Base-by-base conservation (phyloP, 30 jellyfish, hydroid and myxozoan species). In the Pseudorhiza aurosa region DNA sequence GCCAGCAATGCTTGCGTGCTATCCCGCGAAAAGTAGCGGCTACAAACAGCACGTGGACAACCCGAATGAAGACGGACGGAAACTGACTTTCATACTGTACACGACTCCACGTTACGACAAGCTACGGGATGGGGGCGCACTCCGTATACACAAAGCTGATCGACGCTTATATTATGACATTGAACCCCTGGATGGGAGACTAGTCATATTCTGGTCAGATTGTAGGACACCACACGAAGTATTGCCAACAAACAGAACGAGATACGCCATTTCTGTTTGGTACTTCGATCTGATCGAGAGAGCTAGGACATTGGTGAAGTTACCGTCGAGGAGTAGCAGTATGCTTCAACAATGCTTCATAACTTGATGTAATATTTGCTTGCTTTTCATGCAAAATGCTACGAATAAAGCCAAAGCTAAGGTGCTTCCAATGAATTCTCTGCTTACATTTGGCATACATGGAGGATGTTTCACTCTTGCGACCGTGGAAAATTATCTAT, bases 171-270 rank as follows among this genome's bases (percentile, higher is more conserved):
- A 63, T 44, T 63, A 15, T 32, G 95, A 58, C 40, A 73, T 91
- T 49, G 98, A 91, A 46, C 98, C 98, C 2, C 43, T 44, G 1
- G 58, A 35, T 25, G 93, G 91, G 33, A 82, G 98, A 2, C 43
- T 91, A 39, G 82, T 79, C 31, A 28, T 83, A 8, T 85, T 84
- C 87, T 91, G 98, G 98, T 91, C 98, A 21, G 96, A 91, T 65
- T 30, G 75, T 40, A 75, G 98, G 51, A 84, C 94, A 21, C 98
- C 98, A 17, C 98, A 91, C 36, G 96, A 84, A 70, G 98, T 91
- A 7, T 53, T 75, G 35, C 98, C 98, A 0, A 47, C 96, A 45
- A 72, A 39, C 76, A 44, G 91, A 0, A 81, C 77, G 19, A 78
- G 98, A 30, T 78, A 33, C 44, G 96, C 98, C 14, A 72, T 91